Evolutionary conservation across 2,888 invertebrate species (phyloP), one percentile per base, ranked within the genome.

Genomic region (Oscheius onirici): DNA sequence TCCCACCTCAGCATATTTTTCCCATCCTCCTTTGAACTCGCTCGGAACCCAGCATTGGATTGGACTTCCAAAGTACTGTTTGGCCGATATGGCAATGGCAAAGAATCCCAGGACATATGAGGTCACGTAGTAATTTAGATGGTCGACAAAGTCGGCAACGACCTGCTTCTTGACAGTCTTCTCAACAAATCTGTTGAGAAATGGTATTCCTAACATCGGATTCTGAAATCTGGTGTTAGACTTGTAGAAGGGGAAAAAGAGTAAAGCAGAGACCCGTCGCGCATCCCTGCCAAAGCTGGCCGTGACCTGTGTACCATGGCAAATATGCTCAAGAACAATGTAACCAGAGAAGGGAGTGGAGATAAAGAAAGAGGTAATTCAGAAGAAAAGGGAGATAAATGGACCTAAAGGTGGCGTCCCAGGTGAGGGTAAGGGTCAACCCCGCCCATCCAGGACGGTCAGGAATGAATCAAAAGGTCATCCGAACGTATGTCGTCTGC

Each of bases 21-120:
- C 78, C 79, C 79, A 79, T 17, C 75, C 69, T 28, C 80, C 73
- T 57, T 51, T 63, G 72, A 74, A 76, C 55, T 74, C 76, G 55
- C 63, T 76, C n/a, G 76, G 76, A 22, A 71, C 72, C 83, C 81
- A 90, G 79, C 89, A 90, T 77, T 89, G 89, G 55, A 90, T 89
- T 11, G 89, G 89, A 66, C 88, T 88, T 10, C 89, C 89, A 51
- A 89, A 88, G 79, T 90, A 89, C 83, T 90, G 89, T 74, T 90
- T 88, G 60, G 89, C 88, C 51, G 89, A 89, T 65, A 90, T 88
- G 34, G 88, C 88, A 61, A 89, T 76, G 5, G 89, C 86, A 69
- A 88, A 86, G 75, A 88, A 86, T 17, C 88, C 85, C 61, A 90
- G 82, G 70, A 90, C 81, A 44, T 89, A 78, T 15, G 88, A 84